Percentiles rank a stretch among this genome's conserved stretches.
Conservation (phyloP, 2,888 invertebrate genomes). For the Orthonevra nobilis region DNA sequence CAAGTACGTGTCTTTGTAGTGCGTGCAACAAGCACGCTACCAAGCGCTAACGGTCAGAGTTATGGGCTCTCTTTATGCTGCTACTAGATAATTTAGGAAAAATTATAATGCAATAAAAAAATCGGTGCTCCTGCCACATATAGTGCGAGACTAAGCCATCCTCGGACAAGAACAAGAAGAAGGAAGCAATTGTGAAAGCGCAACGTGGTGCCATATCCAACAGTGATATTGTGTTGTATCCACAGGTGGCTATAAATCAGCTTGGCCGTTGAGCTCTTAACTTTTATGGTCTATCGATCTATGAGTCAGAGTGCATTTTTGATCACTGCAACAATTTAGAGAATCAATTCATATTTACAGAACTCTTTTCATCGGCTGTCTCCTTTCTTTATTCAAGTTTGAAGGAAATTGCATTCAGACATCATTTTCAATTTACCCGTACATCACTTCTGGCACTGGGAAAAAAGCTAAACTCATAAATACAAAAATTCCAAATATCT, state of each 20-base stretch:
- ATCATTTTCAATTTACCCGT: too few relatives aligned
- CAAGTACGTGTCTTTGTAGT: conserved; percentile 4
- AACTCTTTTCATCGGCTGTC: too few relatives aligned
- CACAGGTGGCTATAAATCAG: conserved; percentile 45
- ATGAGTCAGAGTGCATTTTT: conserved; percentile 6
- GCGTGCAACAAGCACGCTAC: conserved; percentile 28
- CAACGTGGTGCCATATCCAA: conserved; percentile 26
- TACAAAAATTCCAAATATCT: too few relatives aligned
- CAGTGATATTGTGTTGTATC: conserved; percentile 46
- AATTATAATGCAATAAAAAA: conserved; percentile 47
- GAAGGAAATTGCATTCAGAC: too few relatives aligned
- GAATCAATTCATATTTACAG: too few relatives aligned
- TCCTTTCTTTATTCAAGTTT: too few relatives aligned
- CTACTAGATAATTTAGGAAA: conserved; percentile 46
- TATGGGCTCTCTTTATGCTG: conserved; percentile 44
- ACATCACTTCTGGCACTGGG: too few relatives aligned
- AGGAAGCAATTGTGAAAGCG: not conserved
- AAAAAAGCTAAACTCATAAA: too few relatives aligned
- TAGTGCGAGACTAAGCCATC: conserved; percentile 3
- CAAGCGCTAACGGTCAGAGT: conserved; percentile 1
- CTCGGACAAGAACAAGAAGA: not conserved
- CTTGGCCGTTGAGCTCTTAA: conserved; percentile 9
- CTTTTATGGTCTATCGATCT: conserved; percentile 20
- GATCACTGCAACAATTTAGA: too few relatives aligned
- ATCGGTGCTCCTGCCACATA: conserved; percentile 17